These are phyloP conservation scores for Hydraecia micacea DNA, from an alignment of 2,888 invertebrate species.

Conservation along the genomic window DNA sequence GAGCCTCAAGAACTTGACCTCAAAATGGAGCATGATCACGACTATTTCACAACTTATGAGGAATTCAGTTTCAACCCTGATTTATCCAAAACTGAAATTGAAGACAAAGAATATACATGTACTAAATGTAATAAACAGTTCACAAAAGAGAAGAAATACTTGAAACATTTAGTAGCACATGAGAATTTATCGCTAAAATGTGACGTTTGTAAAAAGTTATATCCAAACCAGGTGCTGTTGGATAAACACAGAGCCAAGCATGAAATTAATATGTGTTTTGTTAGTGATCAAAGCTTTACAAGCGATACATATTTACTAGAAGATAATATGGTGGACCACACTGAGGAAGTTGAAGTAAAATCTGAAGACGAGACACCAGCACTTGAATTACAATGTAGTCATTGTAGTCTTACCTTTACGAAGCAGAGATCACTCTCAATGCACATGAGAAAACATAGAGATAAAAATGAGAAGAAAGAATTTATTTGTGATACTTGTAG, in stretches of 20 bases:
- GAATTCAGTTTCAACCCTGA: conserved; percentile 67
- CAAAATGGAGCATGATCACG: conserved; percentile 70
- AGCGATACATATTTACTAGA: conserved; percentile 65
- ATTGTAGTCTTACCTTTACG: conserved; percentile 88
- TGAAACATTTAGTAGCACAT: conserved; percentile 86
- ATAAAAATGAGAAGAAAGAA: conserved; percentile 72
- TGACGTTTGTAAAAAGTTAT: conserved; percentile 77
- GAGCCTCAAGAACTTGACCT: conserved; percentile 68
- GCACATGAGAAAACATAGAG: conserved; percentile 80
- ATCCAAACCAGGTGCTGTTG: conserved; percentile 73
- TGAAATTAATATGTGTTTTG: conserved; percentile 63
- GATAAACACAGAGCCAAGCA: conserved; percentile 81
- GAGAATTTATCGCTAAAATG: conserved; percentile 71
- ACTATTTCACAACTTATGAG: conserved; percentile 61
- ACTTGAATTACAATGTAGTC: conserved; percentile 82
- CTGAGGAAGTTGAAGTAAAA: conserved; percentile 66
- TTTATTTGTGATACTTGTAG: conserved; percentile 86
- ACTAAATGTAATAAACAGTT: conserved; percentile 86
- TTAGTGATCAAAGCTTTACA: conserved; percentile 67
- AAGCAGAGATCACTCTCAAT: conserved; percentile 87
- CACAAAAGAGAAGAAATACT: conserved; percentile 83
- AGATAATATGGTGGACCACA: conserved; percentile 61
- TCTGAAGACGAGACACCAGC: conserved; percentile 65
- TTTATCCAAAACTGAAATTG: conserved; percentile 62
- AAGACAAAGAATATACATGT: conserved; percentile 75